Evolutionary conservation across 1,140 invertebrate genomes (phyloP), one percentile per base, ranked within the genome.

Genomic region (Drosophila sechellia): DNA sequence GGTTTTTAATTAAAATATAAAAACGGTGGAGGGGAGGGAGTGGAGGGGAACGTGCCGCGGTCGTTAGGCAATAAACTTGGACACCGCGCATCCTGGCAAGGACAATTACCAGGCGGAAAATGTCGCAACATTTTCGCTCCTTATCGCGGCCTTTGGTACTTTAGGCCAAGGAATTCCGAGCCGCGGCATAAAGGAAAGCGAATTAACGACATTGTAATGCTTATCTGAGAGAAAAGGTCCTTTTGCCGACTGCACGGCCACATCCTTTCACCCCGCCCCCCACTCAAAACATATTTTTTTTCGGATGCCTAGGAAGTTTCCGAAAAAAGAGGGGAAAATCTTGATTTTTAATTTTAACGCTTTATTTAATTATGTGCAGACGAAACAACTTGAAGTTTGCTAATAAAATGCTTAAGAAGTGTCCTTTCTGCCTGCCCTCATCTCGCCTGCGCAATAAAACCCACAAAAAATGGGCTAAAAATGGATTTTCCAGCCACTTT

Each of bases 291-390:
- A 52, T 68, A 65, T 68, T 68, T 66, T 65, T 20, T 10, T 49
- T 5, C 34, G 11, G 2, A 42, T 22, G 22, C 56, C 61, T 11
- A 60, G 34, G 34, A 27, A 31, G 22, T 31, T 17, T 12, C 3
- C n/a, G 39, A 52, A 58, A 31, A 61, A 46, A 40, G 35, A 20
- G 27, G 27, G 35, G 55, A 83, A 79, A 84, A 84, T 80, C 85
- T 90, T 80, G 77, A 85, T 91, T 90, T 90, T 90, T 90, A 90
- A 90, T 90, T 90, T 90, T 89, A 90, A 89, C 89, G 89, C 89
- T 90, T 90, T 90, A 90, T 90, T 90, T 90, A 90, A 90, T 90
- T 90, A 90, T 90, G 89, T 87, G 79, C 61, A 77, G 59, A 68
- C 66, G 66, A 89, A 85, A 89, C 84, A 84, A 80, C 84, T 89